Evolutionary conservation across 2,888 invertebrate genomes (phyloP).

Genomic region (Phymatocera aterrima): DNA sequence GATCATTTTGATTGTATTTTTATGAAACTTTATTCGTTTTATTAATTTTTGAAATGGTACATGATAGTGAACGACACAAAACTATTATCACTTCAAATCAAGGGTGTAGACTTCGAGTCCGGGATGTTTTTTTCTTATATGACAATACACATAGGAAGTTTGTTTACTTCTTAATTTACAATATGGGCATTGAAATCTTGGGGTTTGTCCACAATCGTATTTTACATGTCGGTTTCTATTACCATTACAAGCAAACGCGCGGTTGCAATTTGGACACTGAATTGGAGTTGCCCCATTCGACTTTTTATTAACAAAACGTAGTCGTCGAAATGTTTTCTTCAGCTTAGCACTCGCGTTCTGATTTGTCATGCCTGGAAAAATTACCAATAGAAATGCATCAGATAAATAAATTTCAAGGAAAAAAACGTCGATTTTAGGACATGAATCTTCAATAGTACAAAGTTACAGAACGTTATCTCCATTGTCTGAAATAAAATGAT

Average conservation of each 20-base stretch:
- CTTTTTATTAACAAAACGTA: not conserved
- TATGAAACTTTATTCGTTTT: not conserved
- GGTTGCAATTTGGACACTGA: constrained; percentile 65
- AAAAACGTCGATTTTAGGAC: not conserved
- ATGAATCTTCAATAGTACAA: not conserved
- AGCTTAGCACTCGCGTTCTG: not conserved
- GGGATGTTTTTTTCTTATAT: constrained; percentile 69
- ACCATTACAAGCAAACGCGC: constrained; percentile 64
- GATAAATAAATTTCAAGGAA: not conserved
- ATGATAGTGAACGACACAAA: not conserved
- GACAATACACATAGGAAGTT: constrained; percentile 70
- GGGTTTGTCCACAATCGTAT: constrained; percentile 71
- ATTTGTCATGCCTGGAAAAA: not conserved
- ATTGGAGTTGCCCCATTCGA: constrained; percentile 42
- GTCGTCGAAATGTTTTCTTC: not conserved
- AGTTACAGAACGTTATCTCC: too few relatives aligned
- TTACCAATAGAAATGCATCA: not conserved
- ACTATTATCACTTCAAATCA: constrained; percentile 50
- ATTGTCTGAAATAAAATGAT: too few relatives aligned
- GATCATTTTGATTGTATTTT: not conserved
- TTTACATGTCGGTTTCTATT: constrained; percentile 69
- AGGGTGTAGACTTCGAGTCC: constrained; percentile 57
- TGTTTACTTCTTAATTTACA: constrained; percentile 71
- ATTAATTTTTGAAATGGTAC: not conserved
- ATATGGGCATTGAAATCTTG: constrained; percentile 73